phyloP scores from a whole-genome alignment of 2,113 vertebrate genomes.

The Lanius ludovicianus region DNA sequence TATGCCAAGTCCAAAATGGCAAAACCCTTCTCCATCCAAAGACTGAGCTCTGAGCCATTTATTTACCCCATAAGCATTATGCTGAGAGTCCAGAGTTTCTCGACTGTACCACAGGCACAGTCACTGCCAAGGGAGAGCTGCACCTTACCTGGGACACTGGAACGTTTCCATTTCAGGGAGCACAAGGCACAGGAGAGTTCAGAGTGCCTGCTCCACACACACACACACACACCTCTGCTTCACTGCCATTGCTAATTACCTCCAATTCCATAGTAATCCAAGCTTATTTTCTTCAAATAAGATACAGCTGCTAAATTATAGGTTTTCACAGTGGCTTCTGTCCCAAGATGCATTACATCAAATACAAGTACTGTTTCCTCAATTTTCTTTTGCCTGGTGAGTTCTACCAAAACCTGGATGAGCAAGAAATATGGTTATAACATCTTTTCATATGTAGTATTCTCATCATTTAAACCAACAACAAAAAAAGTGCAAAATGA shows the following conservation, averaged over 20 bases:
- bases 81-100: neutral
- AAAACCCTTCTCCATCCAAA: neutral
- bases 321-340: slow-evolving; percentile 82
- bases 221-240: neutral
- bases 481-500: accelerated
- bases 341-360: slow-evolving; percentile 85
- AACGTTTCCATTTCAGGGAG: neutral
- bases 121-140: neutral
- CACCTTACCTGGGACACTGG: neutral
- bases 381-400: slow-evolving; percentile 81
- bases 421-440: neutral
- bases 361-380: slow-evolving; percentile 85
- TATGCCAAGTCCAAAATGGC: neutral
- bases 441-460: neutral
- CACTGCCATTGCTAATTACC: slow-evolving; percentile 68
- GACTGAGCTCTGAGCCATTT: neutral
- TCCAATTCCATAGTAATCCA: slow-evolving; percentile 84
- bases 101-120: neutral
- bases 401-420: slow-evolving; percentile 87
- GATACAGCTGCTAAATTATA: slow-evolving; percentile 82
- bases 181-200: neutral
- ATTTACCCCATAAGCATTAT: neutral
- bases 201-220: neutral
- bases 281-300: slow-evolving; percentile 85
- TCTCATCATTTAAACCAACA: neutral